Evolutionary conservation across 2,888 invertebrate species (phyloP), one percentile per base, ranked within the genome.

Genomic region (Drosophila putrida): DNA sequence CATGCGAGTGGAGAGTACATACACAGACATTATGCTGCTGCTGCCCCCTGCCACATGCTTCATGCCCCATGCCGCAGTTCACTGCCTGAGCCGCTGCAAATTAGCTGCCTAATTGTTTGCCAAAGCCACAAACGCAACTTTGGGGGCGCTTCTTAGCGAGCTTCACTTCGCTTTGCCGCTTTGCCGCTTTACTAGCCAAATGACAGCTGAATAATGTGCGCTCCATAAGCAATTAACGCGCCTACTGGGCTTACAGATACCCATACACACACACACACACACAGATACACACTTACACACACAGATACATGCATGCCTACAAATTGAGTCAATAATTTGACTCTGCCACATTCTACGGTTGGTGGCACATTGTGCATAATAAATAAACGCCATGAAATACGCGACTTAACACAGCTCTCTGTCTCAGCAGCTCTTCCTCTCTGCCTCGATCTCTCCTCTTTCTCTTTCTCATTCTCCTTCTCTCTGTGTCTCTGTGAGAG

Each of bases 101-200:
- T 85, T 89, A 85, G 85, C 89, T 89, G 85, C 88, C 89, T 85
- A 85, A 85, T 85, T 85, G 85, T 89, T 85, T 89, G 85, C 85
- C 85, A 85, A 85, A 87, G 86, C 88, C 83, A 78, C 83, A 88
- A 88, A 88, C 43, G 55, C 44, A 88, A 85, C 68, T 83, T 83
- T 80, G 78, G 78, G 71, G 27, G 46, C 64, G 65, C 81, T 66
- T 77, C 80, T 72, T 71, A 70, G 65, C 55, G 69, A 39, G 51
- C 61, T 55, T 54, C 41, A 15, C 8, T n/a, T 51, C 46, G 67
- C 72, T 64, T 64, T 64, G 69, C 71, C 83, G 55, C 67, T 69
- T 74, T 55, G 35, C 43, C 36, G 51, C 60, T 35, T 35, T 43
- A 31, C 54, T 53, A 44, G 66, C 77, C 81, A 69, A 89, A 79